These are phyloP conservation scores for Tokudaia muenninki DNA, from an alignment of 2,797 vertebrate genomes.

Conservation along the genomic window DNA sequence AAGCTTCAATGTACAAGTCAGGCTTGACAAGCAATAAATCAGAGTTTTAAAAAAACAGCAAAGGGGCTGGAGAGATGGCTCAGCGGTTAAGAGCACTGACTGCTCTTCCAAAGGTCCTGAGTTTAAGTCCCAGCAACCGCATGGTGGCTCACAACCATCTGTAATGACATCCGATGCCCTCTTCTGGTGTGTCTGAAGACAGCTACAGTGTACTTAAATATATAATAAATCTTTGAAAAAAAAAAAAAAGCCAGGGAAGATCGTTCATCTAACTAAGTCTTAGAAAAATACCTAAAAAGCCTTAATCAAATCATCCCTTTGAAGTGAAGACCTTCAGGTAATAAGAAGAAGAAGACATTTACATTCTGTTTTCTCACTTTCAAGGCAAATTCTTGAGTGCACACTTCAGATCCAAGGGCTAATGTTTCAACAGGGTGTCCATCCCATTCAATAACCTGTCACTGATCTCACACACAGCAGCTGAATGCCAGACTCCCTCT, in stretches of 20 bases:
- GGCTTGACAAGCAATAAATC: constrained; percentile 4
- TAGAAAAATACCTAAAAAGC: constrained; percentile 38
- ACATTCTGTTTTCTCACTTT: constrained; percentile 17
- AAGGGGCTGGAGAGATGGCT: too few species aligned
- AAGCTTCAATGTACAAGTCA: constrained; percentile 44
- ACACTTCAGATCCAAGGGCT: background rate
- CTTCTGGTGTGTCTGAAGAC: too few species aligned
- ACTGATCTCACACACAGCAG: background rate
- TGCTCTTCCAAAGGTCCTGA: too few species aligned
- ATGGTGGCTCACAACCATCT: too few species aligned
- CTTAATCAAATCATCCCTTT: constrained; percentile 29
- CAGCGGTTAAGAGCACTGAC: too few species aligned
- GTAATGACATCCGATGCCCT: too few species aligned
- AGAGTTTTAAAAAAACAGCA: background rate
- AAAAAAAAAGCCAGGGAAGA: background rate
- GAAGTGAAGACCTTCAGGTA: background rate
- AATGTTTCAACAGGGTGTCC: background rate
- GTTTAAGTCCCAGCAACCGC: too few species aligned
- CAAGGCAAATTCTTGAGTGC: constrained; percentile 34
- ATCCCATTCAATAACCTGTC: background rate
- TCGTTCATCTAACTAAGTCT: constrained; percentile 1
- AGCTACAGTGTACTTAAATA: too few species aligned
- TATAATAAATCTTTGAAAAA: too few species aligned
- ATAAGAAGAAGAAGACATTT: background rate
- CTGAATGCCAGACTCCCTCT: constrained; percentile 16